These are phyloP conservation scores for Athripsodes cinereus DNA, from an alignment of 2,888 invertebrate genomes.

Conservation along the genomic window DNA sequence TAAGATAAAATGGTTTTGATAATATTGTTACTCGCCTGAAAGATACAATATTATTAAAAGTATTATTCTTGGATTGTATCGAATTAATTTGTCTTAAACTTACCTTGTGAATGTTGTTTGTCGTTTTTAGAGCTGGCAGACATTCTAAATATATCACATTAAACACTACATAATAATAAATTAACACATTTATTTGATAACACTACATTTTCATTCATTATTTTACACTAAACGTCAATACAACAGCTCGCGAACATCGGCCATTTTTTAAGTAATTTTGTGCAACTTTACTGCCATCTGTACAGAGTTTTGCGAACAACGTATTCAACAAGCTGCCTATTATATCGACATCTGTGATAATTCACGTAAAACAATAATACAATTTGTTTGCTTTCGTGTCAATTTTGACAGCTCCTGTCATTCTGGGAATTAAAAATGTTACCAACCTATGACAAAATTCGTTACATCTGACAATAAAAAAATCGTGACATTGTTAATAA, in stretches of 20 bases:
- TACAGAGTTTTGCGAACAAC: neutral
- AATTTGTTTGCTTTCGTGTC: neutral
- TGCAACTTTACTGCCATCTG: slow-evolving; percentile 3
- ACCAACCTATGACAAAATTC: neutral
- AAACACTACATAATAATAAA: slow-evolving; percentile 30
- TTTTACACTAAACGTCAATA: slow-evolving; percentile 21
- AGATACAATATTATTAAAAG: too few relatives aligned
- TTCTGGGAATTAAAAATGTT: neutral
- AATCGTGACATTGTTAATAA: too few relatives aligned
- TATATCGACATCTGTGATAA: neutral
- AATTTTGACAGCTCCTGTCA: neutral
- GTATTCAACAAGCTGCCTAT: neutral
- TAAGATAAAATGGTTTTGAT: too few relatives aligned
- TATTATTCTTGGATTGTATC: neutral
- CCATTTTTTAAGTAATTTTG: slow-evolving; percentile 17
- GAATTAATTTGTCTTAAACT: slow-evolving; percentile 26
- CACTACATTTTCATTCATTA: slow-evolving; percentile 19
- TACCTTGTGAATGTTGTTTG: slow-evolving; percentile 43
- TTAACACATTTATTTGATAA: slow-evolving; percentile 15
- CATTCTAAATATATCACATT: slow-evolving; percentile 36
- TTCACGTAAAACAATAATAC: neutral
- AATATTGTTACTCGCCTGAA: too few relatives aligned
- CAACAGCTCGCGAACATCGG: slow-evolving; percentile 17
- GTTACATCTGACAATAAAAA: too few relatives aligned
- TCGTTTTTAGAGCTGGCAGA: slow-evolving; percentile 41